phyloP scores from a whole-genome alignment of 1,140 invertebrate genomes.

The Orchestia grillus region DNA sequence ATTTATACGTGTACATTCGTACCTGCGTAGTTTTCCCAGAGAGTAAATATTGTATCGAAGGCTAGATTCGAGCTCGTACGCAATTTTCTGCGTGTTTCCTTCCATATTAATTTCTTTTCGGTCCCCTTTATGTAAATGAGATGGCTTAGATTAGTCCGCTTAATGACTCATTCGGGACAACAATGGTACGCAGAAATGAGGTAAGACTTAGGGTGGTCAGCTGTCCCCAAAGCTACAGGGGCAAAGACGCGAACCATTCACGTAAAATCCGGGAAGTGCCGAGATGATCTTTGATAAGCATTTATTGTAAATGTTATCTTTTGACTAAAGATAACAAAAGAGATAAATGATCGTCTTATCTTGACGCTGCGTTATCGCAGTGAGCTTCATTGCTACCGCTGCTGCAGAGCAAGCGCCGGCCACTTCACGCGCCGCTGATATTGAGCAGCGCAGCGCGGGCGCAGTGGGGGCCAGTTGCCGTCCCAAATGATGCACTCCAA shows the following conservation, averaged over 20 bases:
- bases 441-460: background rate
- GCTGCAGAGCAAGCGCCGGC: background rate
- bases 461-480: background rate
- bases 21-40: background rate
- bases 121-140: background rate
- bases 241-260: background rate
- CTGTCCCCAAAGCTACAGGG: background rate
- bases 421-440: background rate
- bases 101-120: background rate
- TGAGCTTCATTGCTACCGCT: background rate
- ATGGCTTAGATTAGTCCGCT: background rate
- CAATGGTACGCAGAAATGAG: background rate
- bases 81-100: background rate
- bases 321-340: background rate
- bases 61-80: background rate
- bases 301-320: background rate
- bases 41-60: background rate
- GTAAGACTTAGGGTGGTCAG: background rate
- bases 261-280: background rate
- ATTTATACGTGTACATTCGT: background rate
- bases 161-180: background rate
- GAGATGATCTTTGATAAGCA: conserved; percentile 71
- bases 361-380: background rate
- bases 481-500: background rate
- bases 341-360: background rate